Base-by-base conservation (phyloP, 2,797 vertebrate genomes). In the Ptychobarbus kaznakovi region DNA sequence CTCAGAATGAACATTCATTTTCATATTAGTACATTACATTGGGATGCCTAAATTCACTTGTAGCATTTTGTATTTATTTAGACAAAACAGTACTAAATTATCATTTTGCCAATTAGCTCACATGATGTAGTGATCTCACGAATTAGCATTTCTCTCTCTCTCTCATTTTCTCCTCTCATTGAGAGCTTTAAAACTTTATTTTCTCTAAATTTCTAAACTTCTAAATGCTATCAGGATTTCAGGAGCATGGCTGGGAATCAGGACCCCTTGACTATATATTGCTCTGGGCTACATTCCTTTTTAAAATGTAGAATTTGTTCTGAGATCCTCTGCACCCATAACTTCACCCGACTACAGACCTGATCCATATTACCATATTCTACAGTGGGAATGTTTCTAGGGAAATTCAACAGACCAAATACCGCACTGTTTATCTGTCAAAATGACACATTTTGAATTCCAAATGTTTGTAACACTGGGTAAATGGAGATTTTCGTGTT, bases 301-400 rank as follows among this genome's bases (percentile, higher is more conserved):
- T 28, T 78, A 44, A 63, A 79, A 79, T 63, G 22, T 25, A 63
- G 22, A 76, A 16, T 8, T 12, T 58, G 20, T 40, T 76, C 74
- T 56, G 74, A 77, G 12, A 58, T 76, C 28, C 51, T 56, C 32
- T 76, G 18, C 56, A 56, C 74, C 11, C 73, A 38, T 38, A 76
- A 76, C 49, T 76, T 76, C 20, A 15, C 28, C 28, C 18, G 20
- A 35, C 32, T 15, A 32, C 38, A 51, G 72, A 16, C 16, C 25
- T 35, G 16, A 51, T 74, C 20, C 6, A 1, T 35, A 76, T 76
- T 76, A 38, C 6, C 51, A 58, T 58, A 15, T n/a, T 77, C 51
- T 9, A 58, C 51, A 15, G 12, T 40, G 49, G 20, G 13, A 56
- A 76, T 8, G 4, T 40, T 56, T 38, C 20, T 58, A 58, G 35